Conservation (phyloP, 2,797 vertebrate species). For the Stomatorhinus walkeri region DNA sequence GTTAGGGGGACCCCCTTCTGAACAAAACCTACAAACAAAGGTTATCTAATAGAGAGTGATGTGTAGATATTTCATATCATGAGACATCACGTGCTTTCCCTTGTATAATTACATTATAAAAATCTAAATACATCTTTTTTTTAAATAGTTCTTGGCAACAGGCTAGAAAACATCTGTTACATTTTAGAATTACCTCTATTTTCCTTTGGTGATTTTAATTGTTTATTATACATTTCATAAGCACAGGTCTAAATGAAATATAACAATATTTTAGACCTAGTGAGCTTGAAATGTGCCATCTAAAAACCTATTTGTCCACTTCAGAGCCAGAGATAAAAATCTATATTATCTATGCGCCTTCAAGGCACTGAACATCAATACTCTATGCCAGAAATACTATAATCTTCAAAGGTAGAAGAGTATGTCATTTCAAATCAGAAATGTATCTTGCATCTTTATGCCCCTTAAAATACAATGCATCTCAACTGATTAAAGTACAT, state of each 20-base stretch:
- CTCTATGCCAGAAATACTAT: constrained; percentile 56
- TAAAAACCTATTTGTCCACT: constrained; percentile 71
- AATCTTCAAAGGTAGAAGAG: constrained; percentile 73
- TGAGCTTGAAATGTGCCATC: constrained; percentile 56
- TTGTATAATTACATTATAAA: not conserved
- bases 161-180: not conserved
- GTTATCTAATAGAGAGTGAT: not conserved
- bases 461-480: constrained; percentile 87
- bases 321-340: constrained; percentile 62
- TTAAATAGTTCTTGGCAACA: not conserved
- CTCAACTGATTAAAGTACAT: constrained; percentile 88
- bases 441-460: constrained; percentile 83
- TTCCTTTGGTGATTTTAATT: not conserved
- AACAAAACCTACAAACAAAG: not conserved
- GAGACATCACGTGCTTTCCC: not conserved
- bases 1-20: not conserved
- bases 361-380: constrained; percentile 57
- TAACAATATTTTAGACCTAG: constrained; percentile 44
- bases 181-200: not conserved
- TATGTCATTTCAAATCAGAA: constrained; percentile 75
- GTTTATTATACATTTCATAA: not conserved
- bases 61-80: not conserved
- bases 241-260: not conserved
- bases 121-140: not conserved
- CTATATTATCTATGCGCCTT: constrained; percentile 61